phyloP scores from a whole-genome alignment of 2,113 vertebrate genomes.

The Hiodon tergisus region DNA sequence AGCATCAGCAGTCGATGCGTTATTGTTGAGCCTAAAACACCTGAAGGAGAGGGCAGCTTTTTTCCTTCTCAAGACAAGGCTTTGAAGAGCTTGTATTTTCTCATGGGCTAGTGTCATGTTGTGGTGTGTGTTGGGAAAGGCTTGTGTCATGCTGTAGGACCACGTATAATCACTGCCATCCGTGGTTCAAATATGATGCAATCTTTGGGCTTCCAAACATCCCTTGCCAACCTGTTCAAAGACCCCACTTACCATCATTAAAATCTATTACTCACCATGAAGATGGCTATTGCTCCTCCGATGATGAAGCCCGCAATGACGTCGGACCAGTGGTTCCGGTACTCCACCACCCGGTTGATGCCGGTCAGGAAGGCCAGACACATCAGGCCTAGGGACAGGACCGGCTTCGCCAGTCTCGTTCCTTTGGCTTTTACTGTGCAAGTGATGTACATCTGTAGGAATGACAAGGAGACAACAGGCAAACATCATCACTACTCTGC shows the following conservation, averaged over 20 bases:
- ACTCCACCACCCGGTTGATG: constrained; percentile 85
- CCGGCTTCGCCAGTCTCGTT: constrained; percentile 76
- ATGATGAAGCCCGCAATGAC: constrained; percentile 80
- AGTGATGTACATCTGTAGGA: constrained; percentile 82
- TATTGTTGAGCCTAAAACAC: too few species aligned
- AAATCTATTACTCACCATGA: constrained; percentile 68
- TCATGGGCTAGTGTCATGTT: too few species aligned
- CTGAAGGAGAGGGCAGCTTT: too few species aligned
- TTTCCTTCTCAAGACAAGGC: too few species aligned
- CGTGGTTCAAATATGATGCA: too few species aligned
- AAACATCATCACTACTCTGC: neutral
- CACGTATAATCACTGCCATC: too few species aligned
- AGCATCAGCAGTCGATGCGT: too few species aligned
- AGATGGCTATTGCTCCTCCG: constrained; percentile 76
- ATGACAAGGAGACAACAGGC: constrained; percentile 1
- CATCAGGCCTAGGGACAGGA: constrained; percentile 77
- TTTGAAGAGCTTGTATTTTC: too few species aligned
- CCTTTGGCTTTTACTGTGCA: constrained; percentile 75
- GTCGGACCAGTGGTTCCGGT: constrained; percentile 86
- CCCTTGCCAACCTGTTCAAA: too few species aligned
- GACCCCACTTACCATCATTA: neutral
- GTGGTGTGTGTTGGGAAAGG: too few species aligned
- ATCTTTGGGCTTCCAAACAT: too few species aligned
- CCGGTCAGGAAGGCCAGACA: constrained; percentile 80
- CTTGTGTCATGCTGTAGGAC: too few species aligned